Conservation (phyloP, 2,113 vertebrate genomes). For the Nyctibius bracteatus region DNA sequence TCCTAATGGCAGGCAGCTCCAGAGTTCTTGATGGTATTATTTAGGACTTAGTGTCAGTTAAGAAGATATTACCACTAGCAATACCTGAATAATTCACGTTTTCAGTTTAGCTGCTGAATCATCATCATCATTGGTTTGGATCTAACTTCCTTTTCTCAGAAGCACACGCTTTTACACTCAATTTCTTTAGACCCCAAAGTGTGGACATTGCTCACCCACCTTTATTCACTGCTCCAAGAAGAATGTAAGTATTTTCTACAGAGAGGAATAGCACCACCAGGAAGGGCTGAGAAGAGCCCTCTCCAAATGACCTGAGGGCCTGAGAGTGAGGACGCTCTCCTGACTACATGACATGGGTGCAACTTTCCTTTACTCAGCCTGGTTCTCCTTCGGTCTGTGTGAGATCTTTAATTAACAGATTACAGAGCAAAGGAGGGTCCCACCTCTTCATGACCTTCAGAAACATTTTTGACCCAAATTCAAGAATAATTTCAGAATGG, state of each 20-base stretch:
- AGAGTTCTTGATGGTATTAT: neutral
- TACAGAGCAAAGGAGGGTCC: neutral
- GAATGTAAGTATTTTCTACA: neutral
- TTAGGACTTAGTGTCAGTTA: neutral
- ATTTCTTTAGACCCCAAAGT: neutral
- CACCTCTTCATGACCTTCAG: neutral
- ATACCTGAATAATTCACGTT: neutral
- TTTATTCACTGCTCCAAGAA: neutral
- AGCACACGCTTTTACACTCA: neutral
- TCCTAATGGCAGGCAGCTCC: neutral
- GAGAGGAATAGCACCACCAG: neutral
- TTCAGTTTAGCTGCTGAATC: neutral
- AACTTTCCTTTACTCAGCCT: neutral
- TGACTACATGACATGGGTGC: neutral
- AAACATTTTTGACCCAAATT: neutral
- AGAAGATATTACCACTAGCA: neutral
- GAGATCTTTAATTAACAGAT: neutral
- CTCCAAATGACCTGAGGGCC: neutral
- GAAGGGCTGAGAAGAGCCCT: neutral
- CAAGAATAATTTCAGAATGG: neutral
- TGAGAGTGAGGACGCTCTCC: neutral
- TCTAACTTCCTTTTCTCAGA: neutral
- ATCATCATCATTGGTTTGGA: neutral
- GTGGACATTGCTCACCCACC: neutral
- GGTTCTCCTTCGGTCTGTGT: neutral